A percentile compares a stretch with the other conserved stretches of the same genome.
Evolutionary conservation across 92 coral and sea anemone genomes (phyloP).

Genomic region (Porites evermanni): DNA sequence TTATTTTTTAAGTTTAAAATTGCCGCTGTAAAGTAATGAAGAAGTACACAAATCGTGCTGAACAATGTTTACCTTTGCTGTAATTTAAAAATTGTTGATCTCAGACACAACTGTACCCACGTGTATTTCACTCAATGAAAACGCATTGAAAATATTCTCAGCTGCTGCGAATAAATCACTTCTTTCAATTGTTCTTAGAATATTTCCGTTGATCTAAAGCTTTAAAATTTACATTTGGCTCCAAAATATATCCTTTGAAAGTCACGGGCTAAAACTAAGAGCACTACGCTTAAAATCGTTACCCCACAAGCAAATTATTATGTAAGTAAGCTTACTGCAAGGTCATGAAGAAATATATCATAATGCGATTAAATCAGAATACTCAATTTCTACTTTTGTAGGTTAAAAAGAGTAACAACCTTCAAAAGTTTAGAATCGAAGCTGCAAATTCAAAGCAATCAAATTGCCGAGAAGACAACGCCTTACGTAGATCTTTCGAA

Average conservation of each 20-base stretch:
- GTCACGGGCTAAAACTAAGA: background rate
- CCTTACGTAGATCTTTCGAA: conserved; percentile 12
- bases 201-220: background rate
- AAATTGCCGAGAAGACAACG: conserved; percentile 34
- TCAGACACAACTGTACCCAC: no score
- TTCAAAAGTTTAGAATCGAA: background rate
- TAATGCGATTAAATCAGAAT: background rate
- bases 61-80: background rate
- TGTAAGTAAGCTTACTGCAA: background rate
- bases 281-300: background rate
- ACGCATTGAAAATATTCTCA: background rate
- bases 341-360: background rate
- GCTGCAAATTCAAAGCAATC: no score
- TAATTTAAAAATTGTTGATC: no score
- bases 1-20: no score
- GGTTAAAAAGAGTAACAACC: background rate
- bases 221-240: background rate
- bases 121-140: background rate
- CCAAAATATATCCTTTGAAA: background rate
- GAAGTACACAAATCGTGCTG: background rate
- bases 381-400: conserved; percentile 11
- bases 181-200: background rate
- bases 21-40: no score
- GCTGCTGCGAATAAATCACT: background rate
- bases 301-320: background rate